A percentile compares a stretch with the other conserved stretches of the same genome.
These are phyloP conservation scores for Fratercula arctica DNA, from an alignment of 2,797 vertebrate genomes.

Conservation along the genomic window DNA sequence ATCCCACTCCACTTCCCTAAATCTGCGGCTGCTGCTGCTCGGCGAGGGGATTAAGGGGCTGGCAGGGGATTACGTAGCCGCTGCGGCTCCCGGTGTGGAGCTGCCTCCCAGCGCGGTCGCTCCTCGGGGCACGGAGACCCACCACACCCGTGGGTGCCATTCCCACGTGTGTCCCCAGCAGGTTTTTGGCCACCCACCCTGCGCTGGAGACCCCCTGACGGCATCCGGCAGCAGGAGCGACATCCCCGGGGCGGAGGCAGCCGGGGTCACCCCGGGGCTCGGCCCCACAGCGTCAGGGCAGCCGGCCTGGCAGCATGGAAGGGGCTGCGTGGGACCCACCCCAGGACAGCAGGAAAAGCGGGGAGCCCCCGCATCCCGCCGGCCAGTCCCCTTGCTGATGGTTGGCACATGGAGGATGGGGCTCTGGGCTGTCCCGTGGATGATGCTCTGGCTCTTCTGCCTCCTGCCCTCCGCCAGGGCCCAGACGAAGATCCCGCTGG, in stretches of 20 bases:
- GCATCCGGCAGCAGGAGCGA: background rate
- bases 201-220: background rate
- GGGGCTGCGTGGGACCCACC: background rate
- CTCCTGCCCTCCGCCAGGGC: constrained; percentile 70
- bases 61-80: constrained; percentile 72
- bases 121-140: background rate
- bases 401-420: constrained; percentile 29
- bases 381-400: background rate
- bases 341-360: background rate
- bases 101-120: background rate
- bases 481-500: constrained; percentile 89
- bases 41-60: constrained; percentile 71
- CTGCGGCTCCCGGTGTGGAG: background rate
- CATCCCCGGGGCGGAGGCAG: background rate
- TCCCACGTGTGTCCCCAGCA: fast-evolving
- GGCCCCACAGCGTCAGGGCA: background rate
- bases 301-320: background rate
- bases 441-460: constrained; percentile 76
- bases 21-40: constrained; percentile 67
- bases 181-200: fast-evolving
- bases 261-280: background rate
- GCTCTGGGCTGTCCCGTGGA: constrained; percentile 72
- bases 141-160: background rate
- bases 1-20: constrained; percentile 74
- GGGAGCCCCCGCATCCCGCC: background rate